phyloP scores from a whole-genome alignment of 2,888 invertebrate species.

The Eupithecia subumbrata region DNA sequence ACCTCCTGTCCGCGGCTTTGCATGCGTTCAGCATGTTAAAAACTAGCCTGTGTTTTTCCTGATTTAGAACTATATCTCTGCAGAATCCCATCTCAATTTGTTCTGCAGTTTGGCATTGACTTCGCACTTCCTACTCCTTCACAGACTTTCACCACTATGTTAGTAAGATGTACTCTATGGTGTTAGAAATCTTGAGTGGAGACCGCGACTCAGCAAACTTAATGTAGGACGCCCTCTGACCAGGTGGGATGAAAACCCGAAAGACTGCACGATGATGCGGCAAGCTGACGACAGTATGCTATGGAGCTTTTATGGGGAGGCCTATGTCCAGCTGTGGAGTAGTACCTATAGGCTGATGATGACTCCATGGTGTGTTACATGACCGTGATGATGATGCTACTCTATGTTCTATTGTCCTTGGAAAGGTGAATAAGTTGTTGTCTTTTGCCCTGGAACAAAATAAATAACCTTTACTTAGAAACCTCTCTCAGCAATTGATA shows the following conservation, averaged over 20 bases:
- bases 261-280: not conserved
- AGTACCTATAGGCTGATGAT: not conserved
- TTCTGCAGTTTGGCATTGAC: not conserved
- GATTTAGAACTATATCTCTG: not conserved
- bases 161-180: not conserved
- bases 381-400: not conserved
- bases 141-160: not conserved
- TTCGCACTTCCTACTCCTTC: not conserved
- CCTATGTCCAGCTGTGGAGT: not conserved
- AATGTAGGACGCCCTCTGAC: not conserved
- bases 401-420: not conserved
- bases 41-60: not conserved
- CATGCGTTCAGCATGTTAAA: too few relatives aligned
- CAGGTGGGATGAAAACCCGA: not conserved
- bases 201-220: not conserved
- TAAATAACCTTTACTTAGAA: not conserved
- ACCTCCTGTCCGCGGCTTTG: not conserved
- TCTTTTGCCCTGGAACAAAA: slow-evolving; percentile 24
- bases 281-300: not conserved
- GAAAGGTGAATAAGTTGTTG: slow-evolving; percentile 1
- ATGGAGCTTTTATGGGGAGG: not conserved
- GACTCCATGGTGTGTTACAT: not conserved
- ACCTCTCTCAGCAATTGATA: not conserved
- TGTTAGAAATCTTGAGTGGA: not conserved
- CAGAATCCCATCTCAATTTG: not conserved